Evolutionary conservation across 2,113 vertebrate species (phyloP).

Genomic region (Paracanthobrama guichenoti): DNA sequence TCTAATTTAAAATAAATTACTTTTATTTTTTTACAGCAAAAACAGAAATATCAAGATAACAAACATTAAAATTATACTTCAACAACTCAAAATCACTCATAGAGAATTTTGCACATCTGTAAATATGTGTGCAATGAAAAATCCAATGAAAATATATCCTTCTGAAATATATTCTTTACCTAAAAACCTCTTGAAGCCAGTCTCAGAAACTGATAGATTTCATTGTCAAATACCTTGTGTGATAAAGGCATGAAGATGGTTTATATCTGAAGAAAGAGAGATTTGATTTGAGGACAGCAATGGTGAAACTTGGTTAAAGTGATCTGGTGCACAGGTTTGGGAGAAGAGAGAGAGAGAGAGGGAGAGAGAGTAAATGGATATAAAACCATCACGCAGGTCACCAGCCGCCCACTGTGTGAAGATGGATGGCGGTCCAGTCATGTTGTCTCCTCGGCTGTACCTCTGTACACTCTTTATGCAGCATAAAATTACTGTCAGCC

Average conservation of each 20-base stretch:
- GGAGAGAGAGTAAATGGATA: slow-evolving; percentile 56
- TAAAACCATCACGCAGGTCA: slow-evolving; percentile 21
- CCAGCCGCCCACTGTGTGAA: slow-evolving; percentile 61
- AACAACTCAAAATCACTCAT: neutral
- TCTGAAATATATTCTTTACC: too few species aligned
- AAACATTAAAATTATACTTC: neutral
- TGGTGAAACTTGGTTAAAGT: neutral
- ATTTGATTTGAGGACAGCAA: neutral
- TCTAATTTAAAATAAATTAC: neutral
- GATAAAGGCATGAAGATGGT: neutral
- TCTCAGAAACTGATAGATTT: too few species aligned
- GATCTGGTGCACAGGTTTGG: neutral
- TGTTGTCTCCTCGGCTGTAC: slow-evolving; percentile 63
- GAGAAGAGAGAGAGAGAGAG: neutral
- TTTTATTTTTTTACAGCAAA: neutral
- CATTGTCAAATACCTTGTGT: neutral
- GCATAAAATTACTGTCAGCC: slow-evolving; percentile 62
- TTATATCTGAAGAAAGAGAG: neutral
- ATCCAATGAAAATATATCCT: neutral
- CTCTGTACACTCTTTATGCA: slow-evolving; percentile 58
- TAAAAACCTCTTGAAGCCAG: too few species aligned
- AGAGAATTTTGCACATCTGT: neutral
- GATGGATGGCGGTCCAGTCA: slow-evolving; percentile 76
- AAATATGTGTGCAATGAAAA: neutral
- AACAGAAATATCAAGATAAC: neutral